A percentile compares a stretch with the other conserved stretches of the same genome.
phyloP scores from a whole-genome alignment of 2,113 vertebrate species.

The Istiophorus platypterus region DNA sequence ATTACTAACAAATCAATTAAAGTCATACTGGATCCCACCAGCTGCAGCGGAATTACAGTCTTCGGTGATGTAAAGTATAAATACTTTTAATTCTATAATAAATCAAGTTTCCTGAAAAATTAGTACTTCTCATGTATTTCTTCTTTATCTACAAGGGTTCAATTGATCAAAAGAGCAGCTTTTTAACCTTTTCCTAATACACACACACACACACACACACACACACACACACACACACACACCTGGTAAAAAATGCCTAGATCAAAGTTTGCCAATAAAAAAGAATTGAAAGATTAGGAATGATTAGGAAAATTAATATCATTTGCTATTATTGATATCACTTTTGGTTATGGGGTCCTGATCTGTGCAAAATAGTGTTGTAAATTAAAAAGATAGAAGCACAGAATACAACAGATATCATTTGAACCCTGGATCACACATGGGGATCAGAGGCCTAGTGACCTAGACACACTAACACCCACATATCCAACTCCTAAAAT shows the following conservation, averaged over 20 bases:
- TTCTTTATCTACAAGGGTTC: too few species aligned
- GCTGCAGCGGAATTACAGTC: constrained; percentile 36
- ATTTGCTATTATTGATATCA: neutral
- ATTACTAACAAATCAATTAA: constrained; percentile 67
- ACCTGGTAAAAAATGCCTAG: neutral
- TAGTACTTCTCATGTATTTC: rapidly evolving
- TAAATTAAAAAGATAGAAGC: neutral
- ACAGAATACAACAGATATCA: constrained; percentile 49
- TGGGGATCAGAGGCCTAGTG: neutral
- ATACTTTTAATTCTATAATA: constrained; percentile 30
- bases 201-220: too few species aligned
- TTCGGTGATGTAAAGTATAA: constrained; percentile 21
- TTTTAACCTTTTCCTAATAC: neutral
- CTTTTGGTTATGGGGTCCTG: neutral
- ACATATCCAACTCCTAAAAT: neutral
- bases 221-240: too few species aligned
- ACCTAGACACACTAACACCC: constrained; percentile 1
- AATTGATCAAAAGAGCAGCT: neutral
- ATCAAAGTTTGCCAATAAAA: neutral
- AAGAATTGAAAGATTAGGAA: neutral
- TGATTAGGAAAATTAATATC: neutral
- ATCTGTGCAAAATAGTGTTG: neutral
- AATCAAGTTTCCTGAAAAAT: neutral
- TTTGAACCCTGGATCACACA: constrained; percentile 46
- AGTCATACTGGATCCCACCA: constrained; percentile 50